phyloP scores from a whole-genome alignment of 2,113 vertebrate genomes.

The Xyrauchen texanus region DNA sequence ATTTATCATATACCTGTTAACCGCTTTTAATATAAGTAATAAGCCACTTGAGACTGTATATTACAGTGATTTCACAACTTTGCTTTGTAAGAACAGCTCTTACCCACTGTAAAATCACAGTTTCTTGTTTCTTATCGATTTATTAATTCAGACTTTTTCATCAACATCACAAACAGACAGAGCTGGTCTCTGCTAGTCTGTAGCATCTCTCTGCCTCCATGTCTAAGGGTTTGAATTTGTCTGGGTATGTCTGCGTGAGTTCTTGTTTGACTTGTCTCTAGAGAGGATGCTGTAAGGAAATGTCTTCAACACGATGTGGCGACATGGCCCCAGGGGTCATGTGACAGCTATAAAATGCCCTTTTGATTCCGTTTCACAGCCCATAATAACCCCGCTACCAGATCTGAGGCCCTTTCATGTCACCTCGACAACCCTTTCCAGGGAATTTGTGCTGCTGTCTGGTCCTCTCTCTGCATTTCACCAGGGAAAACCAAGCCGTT shows the following conservation, averaged over 20 bases:
- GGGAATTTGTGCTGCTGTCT: constrained; percentile 24
- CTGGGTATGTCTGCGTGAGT: background rate
- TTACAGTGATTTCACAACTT: no score
- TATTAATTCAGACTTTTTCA: background rate
- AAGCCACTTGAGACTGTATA: no score
- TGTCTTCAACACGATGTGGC: constrained; percentile 14
- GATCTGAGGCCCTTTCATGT: constrained; percentile 36
- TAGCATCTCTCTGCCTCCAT: background rate
- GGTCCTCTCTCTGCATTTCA: constrained; percentile 7
- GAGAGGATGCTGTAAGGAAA: constrained; percentile 22
- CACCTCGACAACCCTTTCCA: constrained; percentile 15
- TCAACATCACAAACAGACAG: background rate
- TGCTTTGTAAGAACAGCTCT: no score
- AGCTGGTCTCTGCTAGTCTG: background rate
- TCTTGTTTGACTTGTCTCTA: constrained; percentile 36
- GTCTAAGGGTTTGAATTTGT: constrained; percentile 2
- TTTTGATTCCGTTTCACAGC: constrained; percentile 44
- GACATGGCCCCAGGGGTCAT: constrained; percentile 23
- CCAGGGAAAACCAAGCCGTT: constrained; percentile 9
- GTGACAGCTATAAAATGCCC: constrained; percentile 39
- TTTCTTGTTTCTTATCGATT: no score
- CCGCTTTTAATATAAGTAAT: no score
- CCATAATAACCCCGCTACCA: constrained; percentile 33
- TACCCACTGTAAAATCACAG: no score
- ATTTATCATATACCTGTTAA: no score